Evolutionary conservation across 2,797 vertebrate genomes (phyloP).

Genomic region (Sebastes vulpes): DNA sequence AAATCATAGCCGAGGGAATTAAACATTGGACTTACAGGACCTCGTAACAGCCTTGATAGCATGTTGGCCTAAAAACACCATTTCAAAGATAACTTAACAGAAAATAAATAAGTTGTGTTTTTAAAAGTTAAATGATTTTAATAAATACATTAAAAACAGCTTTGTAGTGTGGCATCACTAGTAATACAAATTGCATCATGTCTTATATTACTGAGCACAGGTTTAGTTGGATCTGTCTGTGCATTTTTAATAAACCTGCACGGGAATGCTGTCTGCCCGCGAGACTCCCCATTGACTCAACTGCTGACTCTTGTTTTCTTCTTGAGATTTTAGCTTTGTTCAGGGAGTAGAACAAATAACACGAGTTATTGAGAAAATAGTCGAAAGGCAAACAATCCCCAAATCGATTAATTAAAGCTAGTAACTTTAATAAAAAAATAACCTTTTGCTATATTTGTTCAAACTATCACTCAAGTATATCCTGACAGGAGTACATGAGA

Average conservation of each 20-base stretch:
- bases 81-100: background rate
- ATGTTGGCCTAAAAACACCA: background rate
- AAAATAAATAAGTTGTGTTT: background rate
- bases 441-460: too few species aligned
- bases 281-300: too few species aligned
- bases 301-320: background rate
- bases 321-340: background rate
- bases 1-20: background rate
- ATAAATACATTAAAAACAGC: background rate
- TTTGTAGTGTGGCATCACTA: background rate
- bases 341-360: background rate
- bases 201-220: background rate
- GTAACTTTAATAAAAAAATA: too few species aligned
- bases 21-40: background rate
- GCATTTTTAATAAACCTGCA: too few species aligned
- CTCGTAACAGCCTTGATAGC: background rate
- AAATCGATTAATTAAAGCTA: background rate
- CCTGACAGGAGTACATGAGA: too few species aligned
- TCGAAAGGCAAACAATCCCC: background rate
- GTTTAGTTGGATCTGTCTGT: background rate
- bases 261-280: too few species aligned
- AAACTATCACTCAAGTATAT: too few species aligned
- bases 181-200: background rate
- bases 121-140: background rate
- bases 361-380: background rate